Evolutionary conservation across 2,113 vertebrate species (phyloP), one percentile per base, ranked within the genome.

Genomic region (Pampusana beccarii): DNA sequence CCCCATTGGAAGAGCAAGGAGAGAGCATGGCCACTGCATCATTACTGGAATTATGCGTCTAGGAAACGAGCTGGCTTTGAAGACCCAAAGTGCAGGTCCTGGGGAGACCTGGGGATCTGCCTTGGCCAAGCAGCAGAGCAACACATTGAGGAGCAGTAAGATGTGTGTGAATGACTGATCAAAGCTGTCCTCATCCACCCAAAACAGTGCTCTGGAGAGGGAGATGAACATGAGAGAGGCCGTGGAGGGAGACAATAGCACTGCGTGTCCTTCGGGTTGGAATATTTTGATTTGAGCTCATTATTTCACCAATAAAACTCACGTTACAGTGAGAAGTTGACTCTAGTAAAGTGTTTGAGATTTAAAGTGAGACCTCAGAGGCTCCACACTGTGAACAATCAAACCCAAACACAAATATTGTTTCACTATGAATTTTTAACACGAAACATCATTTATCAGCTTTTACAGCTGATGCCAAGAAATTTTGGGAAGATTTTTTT

Each of bases 121-220:
- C 50, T 64, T 23, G 33, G 33, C 25, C 23, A 36, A 70, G 64
- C 33, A 51, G 8, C 3, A 19, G 28, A n/a, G 13, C 31, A 58
- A 26, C 0, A 1, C 0, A 1, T 11, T 10, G 38, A 42, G 13
- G 29, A 87, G 31, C n/a, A 42, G 33, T 13, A 36, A 40, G 57
- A 54, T 0, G 0, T 2, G 16, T 26, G 44, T 13, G 40, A 80
- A 5, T 11, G 46, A 6, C 8, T 1, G 21, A 15, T 44, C 24
- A n/a, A 31, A 75, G 57, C 3, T 9, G 9, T 19, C 50, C 67
- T 48, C 21, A 17, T 14, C 33, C 28, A 19, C 36, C n/a, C 8
- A 7, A 69, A 88, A 36, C 2, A 4, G 8, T 40, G 18, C 33
- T 71, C 15, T 0, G 2, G 61, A 60, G 50, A 31, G 53, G 13